Conservation (phyloP, 2,888 invertebrate genomes). For the Oegoconia quadripuncta region DNA sequence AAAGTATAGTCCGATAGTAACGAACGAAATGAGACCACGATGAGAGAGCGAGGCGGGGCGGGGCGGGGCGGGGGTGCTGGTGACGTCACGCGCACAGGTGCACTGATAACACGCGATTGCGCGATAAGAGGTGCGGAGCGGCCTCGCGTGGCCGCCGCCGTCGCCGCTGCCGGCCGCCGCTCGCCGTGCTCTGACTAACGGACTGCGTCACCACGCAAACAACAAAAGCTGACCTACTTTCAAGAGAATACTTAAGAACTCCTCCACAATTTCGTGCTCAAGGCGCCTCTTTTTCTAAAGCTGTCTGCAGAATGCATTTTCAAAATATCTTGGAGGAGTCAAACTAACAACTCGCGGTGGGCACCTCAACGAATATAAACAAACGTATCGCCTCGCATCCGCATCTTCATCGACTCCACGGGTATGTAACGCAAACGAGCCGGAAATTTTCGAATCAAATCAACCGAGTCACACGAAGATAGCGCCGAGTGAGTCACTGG, state of each 20-base stretch:
- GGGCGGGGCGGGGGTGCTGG: constrained; percentile 11
- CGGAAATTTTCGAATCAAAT: background rate
- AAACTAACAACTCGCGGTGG: too few species aligned
- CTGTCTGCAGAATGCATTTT: too few species aligned
- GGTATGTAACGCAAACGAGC: background rate
- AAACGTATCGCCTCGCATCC: background rate
- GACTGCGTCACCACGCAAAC: background rate
- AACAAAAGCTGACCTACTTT: too few species aligned
- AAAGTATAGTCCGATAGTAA: too few species aligned
- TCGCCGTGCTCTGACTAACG: too few species aligned
- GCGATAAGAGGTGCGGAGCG: constrained; percentile 30
- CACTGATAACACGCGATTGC: constrained; percentile 43
- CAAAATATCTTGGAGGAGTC: too few species aligned
- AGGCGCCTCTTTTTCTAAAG: too few species aligned
- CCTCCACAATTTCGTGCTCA: too few species aligned
- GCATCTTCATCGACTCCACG: background rate
- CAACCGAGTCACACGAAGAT: background rate
- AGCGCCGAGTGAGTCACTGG: background rate
- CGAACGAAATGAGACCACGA: too few species aligned
- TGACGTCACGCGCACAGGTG: constrained; percentile 64
- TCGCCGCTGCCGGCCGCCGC: constrained; percentile 2
- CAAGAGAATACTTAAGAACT: too few species aligned
- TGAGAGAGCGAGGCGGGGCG: background rate
- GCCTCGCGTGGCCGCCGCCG: background rate
- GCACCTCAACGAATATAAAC: too few species aligned